Evolutionary conservation across 2,113 vertebrate species (phyloP), one percentile per base, ranked within the genome.

Genomic region (Malaclemys terrapin): DNA sequence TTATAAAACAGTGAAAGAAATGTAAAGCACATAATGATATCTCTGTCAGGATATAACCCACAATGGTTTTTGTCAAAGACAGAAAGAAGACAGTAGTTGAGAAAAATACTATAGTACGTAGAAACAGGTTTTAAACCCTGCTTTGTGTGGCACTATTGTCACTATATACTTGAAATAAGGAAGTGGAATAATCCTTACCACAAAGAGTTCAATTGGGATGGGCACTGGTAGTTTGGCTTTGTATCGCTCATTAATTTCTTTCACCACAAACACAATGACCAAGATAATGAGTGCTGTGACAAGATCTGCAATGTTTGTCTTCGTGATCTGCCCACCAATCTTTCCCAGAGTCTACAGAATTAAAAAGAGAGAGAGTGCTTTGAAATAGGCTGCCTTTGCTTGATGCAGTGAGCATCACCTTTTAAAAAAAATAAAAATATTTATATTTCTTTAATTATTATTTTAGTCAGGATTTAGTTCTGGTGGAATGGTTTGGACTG

Each of bases 131-230:
- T 93, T 90, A 96, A 91, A 89, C 6, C 8, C 50, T 69, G 31
- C 16, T 85, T 75, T 54, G 83, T 0, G 0, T 56, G n/a, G 76
- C 0, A 14, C 53, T 47, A 0, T 27, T 38, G 65, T 14, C 54
- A 42, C 7, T 29, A 25, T 92, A 17, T 16, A 72, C 54, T 85
- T 85, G 59, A 54, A 86, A 88, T 91, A 88, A 86, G 17, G 53
- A 87, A 27, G 52, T 20, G 52, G 88, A 85, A 47, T 35, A 80
- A 85, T 82, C 2, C 69, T 99, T 98, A 99, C 99, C 99, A 99
- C 97, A 52, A 99, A 97, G 81, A 99, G 98, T 95, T 99, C 99
- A 8, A 99, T 99, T 0, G 99, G 99, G 80, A 99, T 99, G 12
- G 99, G 99, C 75, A 99, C 95, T 0, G 99, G 99, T 47, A 99